These are phyloP conservation scores for Metalampra italica DNA, from an alignment of 2,888 invertebrate species.

Conservation along the genomic window DNA sequence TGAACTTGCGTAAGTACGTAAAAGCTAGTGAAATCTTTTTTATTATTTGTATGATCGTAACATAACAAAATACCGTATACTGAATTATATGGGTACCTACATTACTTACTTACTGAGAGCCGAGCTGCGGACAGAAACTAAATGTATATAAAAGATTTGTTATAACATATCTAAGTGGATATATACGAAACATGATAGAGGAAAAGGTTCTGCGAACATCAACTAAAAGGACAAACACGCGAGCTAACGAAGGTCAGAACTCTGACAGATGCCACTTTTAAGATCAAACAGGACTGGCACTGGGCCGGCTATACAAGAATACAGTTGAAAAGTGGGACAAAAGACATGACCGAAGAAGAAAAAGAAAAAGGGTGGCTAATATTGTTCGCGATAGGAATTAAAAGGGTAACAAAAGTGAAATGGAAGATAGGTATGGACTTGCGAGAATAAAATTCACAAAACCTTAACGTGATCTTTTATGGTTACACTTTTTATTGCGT, in stretches of 20 bases:
- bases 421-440: slow-evolving; percentile 1
- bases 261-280: slow-evolving; percentile 5
- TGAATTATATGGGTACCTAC: too few species aligned
- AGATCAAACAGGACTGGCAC: slow-evolving; percentile 8
- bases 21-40: too few species aligned
- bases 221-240: background rate
- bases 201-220: background rate
- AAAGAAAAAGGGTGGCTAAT: slow-evolving; percentile 4
- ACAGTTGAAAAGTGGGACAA: slow-evolving; percentile 9
- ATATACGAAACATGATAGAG: background rate
- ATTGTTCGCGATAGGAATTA: slow-evolving; percentile 4
- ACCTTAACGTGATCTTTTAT: too few species aligned
- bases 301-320: slow-evolving; percentile 9
- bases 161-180: background rate
- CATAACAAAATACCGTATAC: too few species aligned
- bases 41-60: too few species aligned
- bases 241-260: slow-evolving; percentile 2
- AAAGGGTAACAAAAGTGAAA: slow-evolving; percentile 6
- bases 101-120: background rate
- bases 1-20: too few species aligned
- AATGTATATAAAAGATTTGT: too few species aligned
- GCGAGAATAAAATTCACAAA: background rate
- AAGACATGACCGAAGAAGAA: background rate
- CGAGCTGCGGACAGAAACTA: too few species aligned
- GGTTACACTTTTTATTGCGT: too few species aligned